Base-by-base conservation (phyloP, 2,113 vertebrate species). In the Eleginops maclovinus region DNA sequence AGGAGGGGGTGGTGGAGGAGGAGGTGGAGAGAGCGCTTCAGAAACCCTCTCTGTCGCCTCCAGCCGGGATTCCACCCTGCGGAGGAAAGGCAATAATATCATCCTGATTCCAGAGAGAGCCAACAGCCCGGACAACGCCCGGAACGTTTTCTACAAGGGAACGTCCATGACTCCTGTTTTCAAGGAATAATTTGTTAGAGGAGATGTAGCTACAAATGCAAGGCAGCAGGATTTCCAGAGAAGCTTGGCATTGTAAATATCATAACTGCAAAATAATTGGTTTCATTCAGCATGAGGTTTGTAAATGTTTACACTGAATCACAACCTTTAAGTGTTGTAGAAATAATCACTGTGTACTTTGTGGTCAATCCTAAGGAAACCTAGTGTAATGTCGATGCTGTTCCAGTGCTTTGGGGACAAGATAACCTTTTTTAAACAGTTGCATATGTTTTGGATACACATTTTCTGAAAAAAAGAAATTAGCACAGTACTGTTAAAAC, bases 81-180 rank as follows among this genome's bases (percentile, higher is more conserved):
- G 96, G 63, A 95, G 96, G 72, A 99, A 99, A 93, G 96, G 95
- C 66, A 98, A 97, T 75, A 98, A 96, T 72, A 95, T 97, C 86
- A 97, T 99, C 84, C 88, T 99, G 87, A 97, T 99, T 67, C 98
- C 98, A 0, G 98, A 99, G 89, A 94, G 98, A 92, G 94, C 96
- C 77, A 96, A 95, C 94, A 99, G 97, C 79, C 97, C 97, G 0
- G 97, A 99, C 65, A 98, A 96, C 67, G 96, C 97, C 36, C 95
- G 97, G 46, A 99, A 98, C 74, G 96, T 99, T 95, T 99, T 99
- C 95, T 99, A 99, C 92, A 99, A 99, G 89, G 98, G 98, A 76
- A 98, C 97, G 4, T 98, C 98, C 0, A 95, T 96, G 0, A 96
- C 96, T 4, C 94, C 96, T 56, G 94, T 94, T 1, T 98, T 97